Evolutionary conservation across 2,888 invertebrate genomes (phyloP).

Genomic region (Entomobrya proxima): DNA sequence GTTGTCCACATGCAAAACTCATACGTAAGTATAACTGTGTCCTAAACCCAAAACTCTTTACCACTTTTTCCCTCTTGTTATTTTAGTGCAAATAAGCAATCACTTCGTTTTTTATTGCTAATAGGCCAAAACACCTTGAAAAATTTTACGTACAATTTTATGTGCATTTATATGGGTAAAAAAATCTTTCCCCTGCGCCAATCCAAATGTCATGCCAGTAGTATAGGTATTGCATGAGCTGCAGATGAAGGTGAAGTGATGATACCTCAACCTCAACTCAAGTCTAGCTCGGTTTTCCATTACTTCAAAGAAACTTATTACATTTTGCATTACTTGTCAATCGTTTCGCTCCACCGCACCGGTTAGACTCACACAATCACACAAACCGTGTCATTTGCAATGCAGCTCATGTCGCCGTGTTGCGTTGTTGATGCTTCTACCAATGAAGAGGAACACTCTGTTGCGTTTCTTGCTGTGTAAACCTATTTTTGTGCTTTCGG

Average conservation of each 20-base stretch:
- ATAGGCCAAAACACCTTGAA: conserved; percentile 62
- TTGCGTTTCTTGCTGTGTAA: conserved; percentile 15
- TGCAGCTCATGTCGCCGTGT: not conserved
- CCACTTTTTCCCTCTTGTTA: not conserved
- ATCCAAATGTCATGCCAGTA: not conserved
- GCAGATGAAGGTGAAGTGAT: not conserved
- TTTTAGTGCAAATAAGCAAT: conserved; percentile 53
- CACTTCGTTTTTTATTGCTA: conserved; percentile 56
- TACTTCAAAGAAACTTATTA: not conserved
- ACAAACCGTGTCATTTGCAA: not conserved
- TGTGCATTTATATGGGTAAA: conserved; percentile 28
- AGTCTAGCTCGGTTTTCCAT: not conserved
- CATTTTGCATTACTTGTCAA: not conserved
- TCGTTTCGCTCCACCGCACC: not conserved
- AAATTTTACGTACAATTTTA: conserved; percentile 50
- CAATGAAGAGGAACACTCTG: not conserved
- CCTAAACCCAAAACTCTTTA: conserved; percentile 25
- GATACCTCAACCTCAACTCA: not conserved
- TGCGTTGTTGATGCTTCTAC: not conserved
- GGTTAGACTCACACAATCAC: not conserved
- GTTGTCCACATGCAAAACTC: not conserved
- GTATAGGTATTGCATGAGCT: not conserved
- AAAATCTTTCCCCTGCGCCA: not conserved
- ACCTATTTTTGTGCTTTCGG: conserved; percentile 32
- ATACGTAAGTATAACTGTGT: conserved; percentile 44